phyloP scores from a whole-genome alignment of 2,888 invertebrate genomes.

The Himalopsyche japonica region DNA sequence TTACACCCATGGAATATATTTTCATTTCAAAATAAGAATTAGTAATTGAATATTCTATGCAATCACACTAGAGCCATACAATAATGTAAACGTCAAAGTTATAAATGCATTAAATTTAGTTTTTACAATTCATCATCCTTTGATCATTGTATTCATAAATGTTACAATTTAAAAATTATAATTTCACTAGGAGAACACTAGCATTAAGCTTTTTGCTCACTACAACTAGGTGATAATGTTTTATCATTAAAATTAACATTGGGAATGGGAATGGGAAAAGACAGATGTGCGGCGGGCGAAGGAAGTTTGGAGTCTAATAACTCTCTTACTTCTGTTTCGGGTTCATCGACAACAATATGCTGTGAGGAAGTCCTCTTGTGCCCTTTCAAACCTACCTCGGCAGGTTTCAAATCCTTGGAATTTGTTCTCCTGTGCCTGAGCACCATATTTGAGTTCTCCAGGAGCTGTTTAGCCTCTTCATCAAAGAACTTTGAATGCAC shows the following conservation, averaged over 20 bases:
- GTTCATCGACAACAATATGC: constrained; percentile 56
- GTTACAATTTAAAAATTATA: neutral
- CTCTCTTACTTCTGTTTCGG: constrained; percentile 37
- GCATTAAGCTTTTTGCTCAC: constrained; percentile 33
- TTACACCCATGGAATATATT: neutral
- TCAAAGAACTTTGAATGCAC: constrained; percentile 51
- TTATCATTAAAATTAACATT: constrained; percentile 30
- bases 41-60: neutral
- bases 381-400: constrained; percentile 42
- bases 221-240: constrained; percentile 29
- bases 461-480: constrained; percentile 57
- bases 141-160: neutral
- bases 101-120: neutral
- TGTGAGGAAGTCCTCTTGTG: constrained; percentile 59
- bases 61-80: neutral
- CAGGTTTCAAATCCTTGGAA: constrained; percentile 58
- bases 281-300: neutral
- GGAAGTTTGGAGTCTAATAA: constrained; percentile 26
- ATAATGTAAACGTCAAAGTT: neutral
- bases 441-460: constrained; percentile 50
- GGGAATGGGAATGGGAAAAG: constrained; percentile 22
- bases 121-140: neutral
- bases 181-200: constrained; percentile 30
- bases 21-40: neutral
- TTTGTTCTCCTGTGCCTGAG: constrained; percentile 65